A percentile compares a stretch with the other conserved stretches of the same genome.
These are phyloP conservation scores for Clistopyga incitator DNA, from an alignment of 2,888 invertebrate species.

Conservation along the genomic window DNA sequence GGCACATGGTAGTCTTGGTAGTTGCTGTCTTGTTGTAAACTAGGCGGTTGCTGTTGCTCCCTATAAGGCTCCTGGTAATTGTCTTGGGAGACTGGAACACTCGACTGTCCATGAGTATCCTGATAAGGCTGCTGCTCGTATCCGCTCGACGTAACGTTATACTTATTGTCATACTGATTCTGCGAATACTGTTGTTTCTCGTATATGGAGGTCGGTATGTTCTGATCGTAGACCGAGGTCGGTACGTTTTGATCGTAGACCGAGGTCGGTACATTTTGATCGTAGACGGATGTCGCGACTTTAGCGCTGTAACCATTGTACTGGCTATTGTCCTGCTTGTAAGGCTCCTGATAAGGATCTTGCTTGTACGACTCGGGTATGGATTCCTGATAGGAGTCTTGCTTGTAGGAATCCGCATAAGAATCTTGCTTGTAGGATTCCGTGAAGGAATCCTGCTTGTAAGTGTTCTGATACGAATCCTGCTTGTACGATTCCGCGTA, in stretches of 20 bases:
- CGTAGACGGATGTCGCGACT: slow-evolving; percentile 74
- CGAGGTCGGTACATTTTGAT: slow-evolving; percentile 72
- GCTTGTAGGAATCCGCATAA: slow-evolving; percentile 69
- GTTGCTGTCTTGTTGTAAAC: slow-evolving; percentile 72
- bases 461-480: slow-evolving; percentile 61
- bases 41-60: slow-evolving; percentile 52
- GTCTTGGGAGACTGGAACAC: slow-evolving; percentile 70
- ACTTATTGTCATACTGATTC: slow-evolving; percentile 76
- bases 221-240: slow-evolving; percentile 75
- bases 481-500: slow-evolving; percentile 53
- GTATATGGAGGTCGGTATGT: slow-evolving; percentile 68
- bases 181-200: slow-evolving; percentile 70
- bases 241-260: slow-evolving; percentile 73
- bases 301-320: slow-evolving; percentile 71
- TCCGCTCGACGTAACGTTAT: slow-evolving; percentile 66
- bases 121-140: slow-evolving; percentile 66
- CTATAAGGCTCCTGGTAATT: slow-evolving; percentile 75
- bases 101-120: slow-evolving; percentile 40
- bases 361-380: slow-evolving; percentile 74
- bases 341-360: slow-evolving; percentile 78
- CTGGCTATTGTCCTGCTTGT: slow-evolving; percentile 66
- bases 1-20: slow-evolving; percentile 76
- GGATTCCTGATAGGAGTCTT: slow-evolving; percentile 72
- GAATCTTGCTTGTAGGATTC: slow-evolving; percentile 70
- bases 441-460: slow-evolving; percentile 62